Evolutionary conservation across 2,797 vertebrate species (phyloP).

Genomic region (Sphenodon punctatus): DNA sequence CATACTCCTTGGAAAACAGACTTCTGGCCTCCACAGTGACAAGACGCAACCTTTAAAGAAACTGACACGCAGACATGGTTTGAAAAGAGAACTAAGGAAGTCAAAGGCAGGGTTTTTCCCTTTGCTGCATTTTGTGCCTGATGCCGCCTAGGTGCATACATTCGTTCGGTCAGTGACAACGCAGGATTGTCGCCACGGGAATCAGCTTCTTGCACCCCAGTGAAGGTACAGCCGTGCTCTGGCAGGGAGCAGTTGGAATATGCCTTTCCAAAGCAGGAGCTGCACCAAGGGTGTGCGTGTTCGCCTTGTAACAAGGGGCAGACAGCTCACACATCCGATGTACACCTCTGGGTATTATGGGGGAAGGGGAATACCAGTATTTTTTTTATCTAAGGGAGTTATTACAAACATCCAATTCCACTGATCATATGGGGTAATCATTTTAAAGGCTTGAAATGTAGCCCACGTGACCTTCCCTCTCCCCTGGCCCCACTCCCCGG

Average conservation of each 20-base stretch:
- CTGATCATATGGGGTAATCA: background rate
- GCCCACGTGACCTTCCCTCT: background rate
- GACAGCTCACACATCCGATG: background rate
- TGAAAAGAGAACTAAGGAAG: conserved; percentile 9
- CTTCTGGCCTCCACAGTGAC: conserved; percentile 8
- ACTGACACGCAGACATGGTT: conserved; percentile 14
- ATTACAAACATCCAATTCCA: background rate
- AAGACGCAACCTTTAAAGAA: conserved; percentile 1
- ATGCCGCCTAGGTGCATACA: conserved; percentile 20
- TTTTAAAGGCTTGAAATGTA: conserved; percentile 25
- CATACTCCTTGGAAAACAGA: background rate
- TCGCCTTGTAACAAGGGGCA: background rate
- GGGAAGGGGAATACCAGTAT: conserved; percentile 23
- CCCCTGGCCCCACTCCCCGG: no score
- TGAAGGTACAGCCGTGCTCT: background rate
- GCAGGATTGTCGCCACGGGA: background rate
- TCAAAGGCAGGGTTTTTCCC: conserved; percentile 15
- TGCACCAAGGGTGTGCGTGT: background rate
- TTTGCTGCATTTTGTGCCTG: conserved; percentile 17
- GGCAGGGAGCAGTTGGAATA: background rate
- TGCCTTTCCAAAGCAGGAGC: background rate
- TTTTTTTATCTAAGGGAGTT: conserved; percentile 18
- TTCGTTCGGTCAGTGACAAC: background rate
- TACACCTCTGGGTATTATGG: no score
- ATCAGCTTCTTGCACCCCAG: background rate